These are phyloP conservation scores for Procambarus virginalis DNA, from an alignment of 1,140 invertebrate species.

Conservation along the genomic window DNA sequence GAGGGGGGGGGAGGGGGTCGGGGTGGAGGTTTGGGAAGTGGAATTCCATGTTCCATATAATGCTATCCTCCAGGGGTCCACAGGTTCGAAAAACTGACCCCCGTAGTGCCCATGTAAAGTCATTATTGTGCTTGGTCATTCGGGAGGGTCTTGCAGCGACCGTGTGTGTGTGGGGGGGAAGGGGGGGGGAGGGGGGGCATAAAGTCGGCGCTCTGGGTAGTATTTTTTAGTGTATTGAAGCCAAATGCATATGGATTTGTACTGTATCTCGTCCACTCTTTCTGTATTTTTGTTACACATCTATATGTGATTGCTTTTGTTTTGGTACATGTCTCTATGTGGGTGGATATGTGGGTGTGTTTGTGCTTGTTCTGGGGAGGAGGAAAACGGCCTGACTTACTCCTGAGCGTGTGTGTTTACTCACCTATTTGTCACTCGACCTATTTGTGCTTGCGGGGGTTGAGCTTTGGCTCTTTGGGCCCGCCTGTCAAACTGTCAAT, in stretches of 20 bases:
- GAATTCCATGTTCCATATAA: neutral
- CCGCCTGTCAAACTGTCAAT: too few relatives aligned
- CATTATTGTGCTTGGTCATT: neutral
- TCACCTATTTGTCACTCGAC: too few relatives aligned
- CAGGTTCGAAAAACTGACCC: neutral
- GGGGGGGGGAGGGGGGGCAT: too few relatives aligned
- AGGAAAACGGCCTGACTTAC: neutral
- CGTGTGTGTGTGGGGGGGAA: too few relatives aligned
- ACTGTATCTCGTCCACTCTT: neutral
- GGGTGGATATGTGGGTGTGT: neutral
- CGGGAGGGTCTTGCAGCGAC: neutral
- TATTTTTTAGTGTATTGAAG: neutral
- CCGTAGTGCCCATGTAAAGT: neutral
- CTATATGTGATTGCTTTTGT: neutral
- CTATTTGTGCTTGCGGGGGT: too few relatives aligned
- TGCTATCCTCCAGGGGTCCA: neutral
- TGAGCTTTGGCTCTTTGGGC: too few relatives aligned
- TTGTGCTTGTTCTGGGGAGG: neutral
- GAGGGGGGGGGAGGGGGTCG: too few relatives aligned
- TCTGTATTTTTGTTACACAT: neutral
- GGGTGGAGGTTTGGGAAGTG: neutral
- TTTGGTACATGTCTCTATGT: conserved; percentile 13
- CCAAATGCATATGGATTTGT: neutral
- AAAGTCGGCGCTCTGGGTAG: neutral
- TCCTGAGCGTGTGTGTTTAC: too few relatives aligned